A percentile compares a stretch with the other conserved stretches of the same genome.
phyloP scores from a whole-genome alignment of 2,113 vertebrate species.

The Ceyx cyanopectus region DNA sequence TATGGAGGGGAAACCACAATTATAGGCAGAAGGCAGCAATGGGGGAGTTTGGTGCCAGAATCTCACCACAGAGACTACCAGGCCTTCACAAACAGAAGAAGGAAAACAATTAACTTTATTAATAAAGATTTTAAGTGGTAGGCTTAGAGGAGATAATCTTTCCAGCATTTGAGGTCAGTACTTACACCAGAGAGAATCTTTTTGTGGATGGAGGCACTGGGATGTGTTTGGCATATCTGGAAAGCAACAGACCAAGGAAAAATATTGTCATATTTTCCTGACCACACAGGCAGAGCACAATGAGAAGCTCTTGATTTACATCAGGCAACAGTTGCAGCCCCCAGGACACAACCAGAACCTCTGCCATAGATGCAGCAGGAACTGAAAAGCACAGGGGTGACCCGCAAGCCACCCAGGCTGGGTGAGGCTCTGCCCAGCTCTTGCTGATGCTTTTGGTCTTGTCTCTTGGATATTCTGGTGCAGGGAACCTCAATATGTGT shows the following conservation, averaged over 20 bases:
- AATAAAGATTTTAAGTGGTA: neutral
- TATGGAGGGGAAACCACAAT: neutral
- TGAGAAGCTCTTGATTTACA: neutral
- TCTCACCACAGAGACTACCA: neutral
- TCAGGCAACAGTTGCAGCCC: neutral
- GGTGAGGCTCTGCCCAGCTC: rapidly evolving
- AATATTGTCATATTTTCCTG: neutral
- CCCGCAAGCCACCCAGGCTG: neutral
- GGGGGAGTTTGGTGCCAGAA: neutral
- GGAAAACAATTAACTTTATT: neutral
- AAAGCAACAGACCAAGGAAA: neutral
- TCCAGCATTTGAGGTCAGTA: neutral
- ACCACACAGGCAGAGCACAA: neutral
- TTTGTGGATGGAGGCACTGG: neutral
- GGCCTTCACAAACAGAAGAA: neutral
- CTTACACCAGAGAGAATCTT: neutral
- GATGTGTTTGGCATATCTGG: neutral
- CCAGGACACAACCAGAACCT: neutral
- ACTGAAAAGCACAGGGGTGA: neutral
- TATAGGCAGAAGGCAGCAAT: neutral
- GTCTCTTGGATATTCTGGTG: no score
- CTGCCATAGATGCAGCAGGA: neutral
- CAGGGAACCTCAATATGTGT: neutral
- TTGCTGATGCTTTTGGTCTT: neutral
- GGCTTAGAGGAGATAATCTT: neutral